phyloP scores from a whole-genome alignment of 2,113 vertebrate species.

The Toxostoma redivivum region DNA sequence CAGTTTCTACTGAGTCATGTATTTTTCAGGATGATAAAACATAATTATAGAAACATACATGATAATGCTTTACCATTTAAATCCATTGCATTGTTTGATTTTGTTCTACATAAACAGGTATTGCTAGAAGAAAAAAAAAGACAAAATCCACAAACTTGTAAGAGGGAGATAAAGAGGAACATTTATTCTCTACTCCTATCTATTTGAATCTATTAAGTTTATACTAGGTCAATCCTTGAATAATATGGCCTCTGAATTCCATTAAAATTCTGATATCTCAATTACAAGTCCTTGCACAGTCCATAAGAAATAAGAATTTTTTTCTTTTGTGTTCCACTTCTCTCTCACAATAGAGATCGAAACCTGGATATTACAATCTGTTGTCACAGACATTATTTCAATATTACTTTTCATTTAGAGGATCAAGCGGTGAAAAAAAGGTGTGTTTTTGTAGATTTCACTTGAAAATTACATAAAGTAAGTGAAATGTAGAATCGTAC shows the following conservation, averaged over 20 bases:
- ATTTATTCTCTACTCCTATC: not conserved
- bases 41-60: not conserved
- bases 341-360: not conserved
- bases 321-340: not conserved
- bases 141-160: not conserved
- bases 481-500: not conserved
- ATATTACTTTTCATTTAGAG: not conserved
- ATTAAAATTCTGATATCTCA: not conserved
- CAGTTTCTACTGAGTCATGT: not conserved
- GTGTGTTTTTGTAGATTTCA: not conserved
- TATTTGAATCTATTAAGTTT: not conserved
- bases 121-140: not conserved
- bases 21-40: not conserved
- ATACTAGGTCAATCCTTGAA: not conserved
- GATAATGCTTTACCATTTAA: not conserved
- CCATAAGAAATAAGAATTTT: not conserved
- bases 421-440: rapidly evolving
- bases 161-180: not conserved
- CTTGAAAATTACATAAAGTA: not conserved
- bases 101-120: not conserved
- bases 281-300: not conserved
- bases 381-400: not conserved
- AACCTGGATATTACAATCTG: not conserved
- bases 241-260: not conserved
- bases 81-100: not conserved